phyloP scores from a whole-genome alignment of 2,888 invertebrate species.

The Geophilus truncorum region DNA sequence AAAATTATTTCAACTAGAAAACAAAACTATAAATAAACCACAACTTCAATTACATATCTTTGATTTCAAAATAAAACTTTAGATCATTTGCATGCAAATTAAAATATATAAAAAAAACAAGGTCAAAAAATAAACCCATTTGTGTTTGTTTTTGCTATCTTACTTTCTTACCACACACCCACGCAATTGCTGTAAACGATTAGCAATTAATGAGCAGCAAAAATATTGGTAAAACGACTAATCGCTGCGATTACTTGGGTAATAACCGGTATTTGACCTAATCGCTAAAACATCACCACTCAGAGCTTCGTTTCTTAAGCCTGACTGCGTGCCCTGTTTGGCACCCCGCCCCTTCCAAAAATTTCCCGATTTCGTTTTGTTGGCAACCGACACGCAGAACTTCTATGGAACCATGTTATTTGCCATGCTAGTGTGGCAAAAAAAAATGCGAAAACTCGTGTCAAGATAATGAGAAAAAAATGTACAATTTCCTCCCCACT shows the following conservation, averaged over 20 bases:
- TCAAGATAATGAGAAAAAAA: constrained; percentile 16
- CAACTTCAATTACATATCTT: too few species aligned
- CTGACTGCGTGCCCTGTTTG: constrained; percentile 14
- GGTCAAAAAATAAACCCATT: too few species aligned
- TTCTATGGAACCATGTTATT: neutral
- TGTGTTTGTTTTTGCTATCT: neutral
- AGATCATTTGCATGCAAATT: neutral
- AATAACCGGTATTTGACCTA: neutral
- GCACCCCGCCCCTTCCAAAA: neutral
- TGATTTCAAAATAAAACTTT: too few species aligned
- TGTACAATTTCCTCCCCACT: neutral
- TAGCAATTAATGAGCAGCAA: constrained; percentile 5
- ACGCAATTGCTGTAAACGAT: neutral
- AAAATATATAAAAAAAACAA: too few species aligned
- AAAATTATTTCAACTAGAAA: too few species aligned
- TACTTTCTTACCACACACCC: neutral
- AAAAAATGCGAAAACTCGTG: neutral
- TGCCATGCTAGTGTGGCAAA: neutral
- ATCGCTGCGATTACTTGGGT: neutral
- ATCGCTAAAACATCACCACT: neutral
- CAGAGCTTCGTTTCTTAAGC: neutral
- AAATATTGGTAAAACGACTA: neutral
- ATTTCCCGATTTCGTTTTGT: neutral
- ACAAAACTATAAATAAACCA: too few species aligned
- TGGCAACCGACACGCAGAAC: neutral